Base-by-base conservation (phyloP, 1,140 invertebrate genomes). In the Asbolus verrucosus region DNA sequence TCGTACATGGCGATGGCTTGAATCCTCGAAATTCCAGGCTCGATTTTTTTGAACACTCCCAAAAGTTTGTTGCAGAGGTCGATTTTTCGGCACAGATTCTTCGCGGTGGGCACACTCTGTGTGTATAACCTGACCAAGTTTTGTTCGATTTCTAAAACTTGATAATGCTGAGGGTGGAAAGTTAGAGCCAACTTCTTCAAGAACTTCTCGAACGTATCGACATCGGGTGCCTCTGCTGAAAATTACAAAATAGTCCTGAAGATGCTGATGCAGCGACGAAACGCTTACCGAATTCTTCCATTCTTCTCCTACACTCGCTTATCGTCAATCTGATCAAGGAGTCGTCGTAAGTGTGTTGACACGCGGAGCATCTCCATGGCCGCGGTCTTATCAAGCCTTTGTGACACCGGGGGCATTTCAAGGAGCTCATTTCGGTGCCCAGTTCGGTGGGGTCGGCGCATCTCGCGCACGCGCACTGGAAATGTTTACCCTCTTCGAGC, bases 141-240 rank as follows among this genome's bases (percentile, higher is more conserved):
- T 80, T 95, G 93, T 74, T 91, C 90, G 8, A 94, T 84, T 1
- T 89, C 87, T 73, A 91, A 92, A 69, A 91, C 86, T 75, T 92
- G 91, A 79, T 93, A 94, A 81, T 95, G 92, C 77, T 92, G 89
- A 0, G 88, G 88, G 82, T 94, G 92, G 33, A 94, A 81, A 73
- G 92, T 86, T 15, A 85, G 87, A 15, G 85, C 83, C 13, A 91
- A 76, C 39, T 89, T 89, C 9, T 83, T 84, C 2, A 91, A 73
- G 0, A 90, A 76, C 54, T 87, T 83, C 78, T 91, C 89, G 39
- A 91, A 75, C 60, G 86, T 82, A 54, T 78, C 80, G 0, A 88
- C 83, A 1, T 83, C 85, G 0, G 90, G 85, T 14, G 46, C 5
- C 27, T 27, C 46, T 54, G n/a, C n/a, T n/a, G n/a, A n/a, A n/a